phyloP scores from a whole-genome alignment of 2,888 invertebrate genomes.

The Metalampra italica region DNA sequence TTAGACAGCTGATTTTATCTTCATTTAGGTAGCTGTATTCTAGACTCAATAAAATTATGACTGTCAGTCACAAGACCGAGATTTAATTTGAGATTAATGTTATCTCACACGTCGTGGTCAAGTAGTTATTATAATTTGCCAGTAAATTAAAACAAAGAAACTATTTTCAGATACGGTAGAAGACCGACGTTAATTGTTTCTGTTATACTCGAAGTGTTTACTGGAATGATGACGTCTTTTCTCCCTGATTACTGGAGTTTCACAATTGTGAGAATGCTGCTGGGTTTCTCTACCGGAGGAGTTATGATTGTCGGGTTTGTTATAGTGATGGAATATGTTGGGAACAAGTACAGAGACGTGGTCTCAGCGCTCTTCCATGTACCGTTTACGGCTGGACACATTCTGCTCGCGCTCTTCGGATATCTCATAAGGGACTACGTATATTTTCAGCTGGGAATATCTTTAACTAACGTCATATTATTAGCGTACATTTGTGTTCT shows the following conservation, averaged over 20 bases:
- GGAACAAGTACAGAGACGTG: conserved; percentile 64
- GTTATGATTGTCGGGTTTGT: conserved; percentile 81
- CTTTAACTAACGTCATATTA: conserved; percentile 74
- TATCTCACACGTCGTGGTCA: neutral
- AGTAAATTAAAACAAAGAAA: neutral
- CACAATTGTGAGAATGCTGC: conserved; percentile 81
- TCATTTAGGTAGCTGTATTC: too few species aligned
- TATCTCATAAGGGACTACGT: conserved; percentile 82
- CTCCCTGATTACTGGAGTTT: conserved; percentile 82
- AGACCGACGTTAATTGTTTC: conserved; percentile 83
- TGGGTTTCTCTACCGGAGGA: conserved; percentile 87
- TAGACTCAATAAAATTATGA: too few species aligned
- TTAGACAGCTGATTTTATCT: too few species aligned
- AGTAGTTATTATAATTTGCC: neutral
- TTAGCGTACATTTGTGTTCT: conserved; percentile 83
- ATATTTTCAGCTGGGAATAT: conserved; percentile 80
- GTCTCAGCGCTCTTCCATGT: conserved; percentile 81
- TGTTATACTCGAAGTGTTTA: conserved; percentile 82
- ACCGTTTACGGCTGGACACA: conserved; percentile 83
- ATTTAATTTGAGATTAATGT: neutral
- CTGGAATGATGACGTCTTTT: conserved; percentile 83
- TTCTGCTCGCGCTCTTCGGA: conserved; percentile 79
- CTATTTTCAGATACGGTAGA: conserved; percentile 82
- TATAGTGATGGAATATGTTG: conserved; percentile 82
- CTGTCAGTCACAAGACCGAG: too few species aligned